Evolutionary conservation across 1,140 invertebrate species (phyloP).

Genomic region (Nephila pilipes): DNA sequence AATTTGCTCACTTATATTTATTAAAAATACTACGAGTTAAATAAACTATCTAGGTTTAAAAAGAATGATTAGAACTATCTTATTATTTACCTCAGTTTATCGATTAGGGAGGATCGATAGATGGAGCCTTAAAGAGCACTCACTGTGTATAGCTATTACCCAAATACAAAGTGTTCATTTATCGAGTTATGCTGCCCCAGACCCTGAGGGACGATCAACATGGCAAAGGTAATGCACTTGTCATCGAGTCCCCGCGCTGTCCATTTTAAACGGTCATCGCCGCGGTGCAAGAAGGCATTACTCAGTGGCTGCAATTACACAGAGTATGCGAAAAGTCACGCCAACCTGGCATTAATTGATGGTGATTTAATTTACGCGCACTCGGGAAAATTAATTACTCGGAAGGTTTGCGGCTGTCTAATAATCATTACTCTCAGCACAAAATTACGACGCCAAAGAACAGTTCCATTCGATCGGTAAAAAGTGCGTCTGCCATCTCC

Average conservation of each 20-base stretch:
- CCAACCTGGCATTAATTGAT: slow-evolving; percentile 54
- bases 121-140: neutral
- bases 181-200: neutral
- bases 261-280: neutral
- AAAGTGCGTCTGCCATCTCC: neutral
- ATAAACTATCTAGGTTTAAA: neutral
- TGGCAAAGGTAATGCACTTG: neutral
- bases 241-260: neutral
- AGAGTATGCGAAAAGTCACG: slow-evolving; percentile 53
- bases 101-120: neutral
- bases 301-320: slow-evolving; percentile 81
- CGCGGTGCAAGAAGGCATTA: neutral
- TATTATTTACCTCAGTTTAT: neutral
- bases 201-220: neutral
- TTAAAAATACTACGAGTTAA: no score
- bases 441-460: neutral
- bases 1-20: no score
- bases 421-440: neutral
- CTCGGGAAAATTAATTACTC: slow-evolving; percentile 4
- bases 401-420: neutral
- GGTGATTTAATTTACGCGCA: slow-evolving; percentile 55
- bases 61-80: neutral
- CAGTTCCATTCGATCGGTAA: neutral
- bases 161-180: neutral
- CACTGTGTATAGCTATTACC: neutral